phyloP scores from a whole-genome alignment of 92 coral and sea anemone species.

The Porites lobata region DNA sequence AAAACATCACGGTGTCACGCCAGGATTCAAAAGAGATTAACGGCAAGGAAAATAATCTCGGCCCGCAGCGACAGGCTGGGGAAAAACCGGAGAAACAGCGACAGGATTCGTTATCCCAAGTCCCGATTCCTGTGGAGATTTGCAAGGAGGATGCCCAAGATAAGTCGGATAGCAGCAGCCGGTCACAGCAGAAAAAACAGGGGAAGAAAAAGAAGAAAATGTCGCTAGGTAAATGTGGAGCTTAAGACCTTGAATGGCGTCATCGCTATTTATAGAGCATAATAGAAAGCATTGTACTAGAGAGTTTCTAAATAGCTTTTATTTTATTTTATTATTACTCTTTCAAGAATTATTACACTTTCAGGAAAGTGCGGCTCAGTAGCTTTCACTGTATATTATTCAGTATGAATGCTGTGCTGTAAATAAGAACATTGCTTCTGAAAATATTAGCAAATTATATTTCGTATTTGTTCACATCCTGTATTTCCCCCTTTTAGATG shows the following conservation, averaged over 20 bases:
- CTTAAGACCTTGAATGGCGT: not conserved
- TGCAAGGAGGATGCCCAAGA: slow-evolving; percentile 24
- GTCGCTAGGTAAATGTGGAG: slow-evolving; percentile 42
- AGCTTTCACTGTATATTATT: no score
- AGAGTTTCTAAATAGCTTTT: no score
- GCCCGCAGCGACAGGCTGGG: slow-evolving; percentile 47
- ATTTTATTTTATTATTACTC: no score
- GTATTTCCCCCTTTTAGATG: slow-evolving; percentile 34
- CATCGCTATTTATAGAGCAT: no score
- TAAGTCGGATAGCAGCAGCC: slow-evolving; percentile 29
- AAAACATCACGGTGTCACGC: slow-evolving; percentile 39
- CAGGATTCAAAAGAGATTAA: slow-evolving; percentile 24
- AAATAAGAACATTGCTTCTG: no score
- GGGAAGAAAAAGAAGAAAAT: slow-evolving; percentile 65
- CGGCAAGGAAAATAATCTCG: slow-evolving; percentile 41
- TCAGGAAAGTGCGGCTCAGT: no score
- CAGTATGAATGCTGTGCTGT: no score
- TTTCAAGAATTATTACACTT: no score
- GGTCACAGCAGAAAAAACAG: slow-evolving; percentile 51
- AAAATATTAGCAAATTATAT: no score
- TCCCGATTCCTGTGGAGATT: slow-evolving; percentile 6
- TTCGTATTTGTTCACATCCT: no score
- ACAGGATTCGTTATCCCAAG: slow-evolving; percentile 38
- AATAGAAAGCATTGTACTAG: no score
- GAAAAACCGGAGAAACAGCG: slow-evolving; percentile 47